These are phyloP conservation scores for Druon quercuslanigerum DNA, from an alignment of 1,140 invertebrate genomes.

Conservation along the genomic window DNA sequence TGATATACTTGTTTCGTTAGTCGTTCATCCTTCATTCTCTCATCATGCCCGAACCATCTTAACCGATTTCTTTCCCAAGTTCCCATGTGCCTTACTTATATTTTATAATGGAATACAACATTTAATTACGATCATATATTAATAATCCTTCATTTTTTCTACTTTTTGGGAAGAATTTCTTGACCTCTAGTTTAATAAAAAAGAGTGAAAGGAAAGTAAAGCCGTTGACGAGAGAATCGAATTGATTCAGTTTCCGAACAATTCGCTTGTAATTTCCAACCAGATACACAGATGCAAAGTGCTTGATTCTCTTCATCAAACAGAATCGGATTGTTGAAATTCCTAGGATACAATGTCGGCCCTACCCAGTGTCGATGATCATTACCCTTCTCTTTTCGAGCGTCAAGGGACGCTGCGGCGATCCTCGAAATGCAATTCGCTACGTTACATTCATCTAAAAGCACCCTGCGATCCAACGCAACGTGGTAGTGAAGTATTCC, in stretches of 20 bases:
- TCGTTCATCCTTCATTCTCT: no score
- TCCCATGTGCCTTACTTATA: no score
- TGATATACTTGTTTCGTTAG: no score
- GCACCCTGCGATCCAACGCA: constrained; percentile 32
- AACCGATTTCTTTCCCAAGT: no score
- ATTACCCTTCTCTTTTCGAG: constrained; percentile 37
- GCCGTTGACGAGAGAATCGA: not conserved
- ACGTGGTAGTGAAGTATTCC: constrained; percentile 37
- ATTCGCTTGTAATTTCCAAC: constrained; percentile 33
- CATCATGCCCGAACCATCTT: no score
- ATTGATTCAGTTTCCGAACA: constrained; percentile 37
- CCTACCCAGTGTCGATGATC: constrained; percentile 30
- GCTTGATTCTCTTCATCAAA: constrained; percentile 33
- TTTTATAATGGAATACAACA: no score
- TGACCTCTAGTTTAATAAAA: not conserved
- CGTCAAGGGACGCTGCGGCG: constrained; percentile 16
- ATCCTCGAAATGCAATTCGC: constrained; percentile 41
- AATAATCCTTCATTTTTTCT: no score
- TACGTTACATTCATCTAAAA: constrained; percentile 35
- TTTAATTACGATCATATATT: no score
- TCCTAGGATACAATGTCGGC: constrained; percentile 19
- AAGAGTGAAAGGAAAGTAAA: constrained; percentile 5
- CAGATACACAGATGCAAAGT: constrained; percentile 28
- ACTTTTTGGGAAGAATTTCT: no score
- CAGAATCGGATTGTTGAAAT: constrained; percentile 37